Percentiles rank a stretch among this genome's conserved stretches.
Evolutionary conservation across 2,113 vertebrate species (phyloP).

Genomic region (Vombatus ursinus): DNA sequence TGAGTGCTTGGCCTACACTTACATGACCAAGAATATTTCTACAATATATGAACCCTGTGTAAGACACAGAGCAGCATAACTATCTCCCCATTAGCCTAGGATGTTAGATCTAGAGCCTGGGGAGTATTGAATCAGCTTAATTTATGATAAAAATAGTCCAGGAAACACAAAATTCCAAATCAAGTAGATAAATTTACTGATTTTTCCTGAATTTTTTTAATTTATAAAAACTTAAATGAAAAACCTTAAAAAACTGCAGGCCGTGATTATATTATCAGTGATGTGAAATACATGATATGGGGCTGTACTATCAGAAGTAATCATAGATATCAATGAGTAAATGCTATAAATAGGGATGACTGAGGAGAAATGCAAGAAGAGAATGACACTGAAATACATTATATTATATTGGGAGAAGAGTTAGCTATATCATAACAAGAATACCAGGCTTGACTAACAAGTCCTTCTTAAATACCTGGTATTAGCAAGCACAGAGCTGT

Average conservation of each 20-base stretch:
- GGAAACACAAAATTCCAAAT: neutral
- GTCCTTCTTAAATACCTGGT: neutral
- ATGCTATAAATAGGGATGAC: neutral
- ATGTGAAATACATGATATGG: neutral
- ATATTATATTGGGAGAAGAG: neutral
- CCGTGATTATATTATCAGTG: neutral
- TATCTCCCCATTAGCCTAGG: neutral
- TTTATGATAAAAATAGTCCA: neutral
- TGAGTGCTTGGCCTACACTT: neutral
- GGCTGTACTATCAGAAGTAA: neutral
- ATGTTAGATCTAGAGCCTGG: neutral
- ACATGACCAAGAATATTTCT: neutral
- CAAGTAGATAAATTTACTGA: neutral
- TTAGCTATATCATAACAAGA: neutral
- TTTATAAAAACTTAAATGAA: neutral
- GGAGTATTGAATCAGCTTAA: neutral
- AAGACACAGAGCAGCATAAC: neutral
- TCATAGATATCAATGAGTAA: neutral
- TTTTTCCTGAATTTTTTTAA: conserved; percentile 1
- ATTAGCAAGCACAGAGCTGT: neutral
- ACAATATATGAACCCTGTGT: neutral
- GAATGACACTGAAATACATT: neutral
- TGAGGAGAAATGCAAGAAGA: neutral
- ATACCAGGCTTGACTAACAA: neutral
- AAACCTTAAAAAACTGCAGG: neutral